Evolutionary conservation across 2,113 vertebrate species (phyloP), one percentile per base, ranked within the genome.

Genomic region (Dromaius novaehollandiae): DNA sequence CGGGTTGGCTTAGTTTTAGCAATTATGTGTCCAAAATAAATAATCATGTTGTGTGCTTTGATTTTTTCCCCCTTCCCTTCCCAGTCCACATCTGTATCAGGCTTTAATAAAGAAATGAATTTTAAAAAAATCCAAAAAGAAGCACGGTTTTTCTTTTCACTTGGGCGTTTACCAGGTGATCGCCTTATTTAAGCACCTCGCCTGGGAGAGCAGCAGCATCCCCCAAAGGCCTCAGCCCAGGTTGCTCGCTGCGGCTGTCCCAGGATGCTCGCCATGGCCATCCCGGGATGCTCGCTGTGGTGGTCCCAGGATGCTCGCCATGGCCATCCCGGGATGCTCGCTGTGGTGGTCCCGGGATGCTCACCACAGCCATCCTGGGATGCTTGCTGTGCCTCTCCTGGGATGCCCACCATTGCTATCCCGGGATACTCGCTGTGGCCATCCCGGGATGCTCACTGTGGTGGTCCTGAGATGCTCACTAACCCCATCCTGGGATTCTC

Each of bases 31-130:
- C 89, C 11, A 3, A 78, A 89, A 78, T 50, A 55, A 88, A n/a
- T 38, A 44, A n/a, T 32, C 55, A 76, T 30, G 4, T 63, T 87
- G 81, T 0, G 4, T 64, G 87, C 71, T 91, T 84, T 28, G 36
- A 53, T 34, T 22, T 66, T 50, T 46, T n/a, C 56, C 17, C 34
- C 2, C 9, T 77, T 86, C 7, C 26, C n/a, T 61, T 70, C 32
- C 69, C 65, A 9, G 5, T 6, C 44, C 11, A 36, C 42, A n/a
- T 68, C 38, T 55, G 83, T 86, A 87, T 82, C 81, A 44, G 71
- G 96, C 96, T 97, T 97, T 94, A 92, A 96, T 96, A 96, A 96
- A 95, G 58, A 86, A 95, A 96, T 90, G 1, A 69, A 85, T 91
- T 18, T 36, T 34, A 26, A 71, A 50, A 65, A 88, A 64, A 89